phyloP scores from a whole-genome alignment of 2,888 invertebrate genomes.

The Phlogophora meticulosa region DNA sequence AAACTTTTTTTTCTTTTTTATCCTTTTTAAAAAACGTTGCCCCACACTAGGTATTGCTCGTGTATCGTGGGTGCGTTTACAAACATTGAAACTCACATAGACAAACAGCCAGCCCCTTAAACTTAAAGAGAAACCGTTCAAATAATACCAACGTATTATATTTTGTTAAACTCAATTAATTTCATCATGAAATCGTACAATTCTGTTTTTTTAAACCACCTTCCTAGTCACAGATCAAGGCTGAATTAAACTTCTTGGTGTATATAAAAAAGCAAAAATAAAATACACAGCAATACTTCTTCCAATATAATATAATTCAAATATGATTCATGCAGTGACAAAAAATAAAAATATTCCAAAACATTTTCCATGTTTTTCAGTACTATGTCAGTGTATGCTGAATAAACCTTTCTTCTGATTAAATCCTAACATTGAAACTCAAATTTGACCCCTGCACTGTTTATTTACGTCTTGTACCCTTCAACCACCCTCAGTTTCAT shows the following conservation, averaged over 20 bases:
- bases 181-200: not conserved
- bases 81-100: too few relatives aligned
- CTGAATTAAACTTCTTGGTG: not conserved
- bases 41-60: too few relatives aligned
- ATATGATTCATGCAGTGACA: too few relatives aligned
- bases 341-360: too few relatives aligned
- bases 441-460: not conserved
- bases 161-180: not conserved
- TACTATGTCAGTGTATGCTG: not conserved
- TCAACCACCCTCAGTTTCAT: conserved; percentile 10
- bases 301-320: too few relatives aligned
- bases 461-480: not conserved
- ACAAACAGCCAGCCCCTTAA: too few relatives aligned
- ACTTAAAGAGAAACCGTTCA: not conserved
- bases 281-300: too few relatives aligned
- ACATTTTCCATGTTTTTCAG: not conserved
- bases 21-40: too few relatives aligned
- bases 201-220: not conserved
- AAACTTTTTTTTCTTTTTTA: too few relatives aligned
- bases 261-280: too few relatives aligned
- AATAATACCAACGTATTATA: not conserved
- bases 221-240: too few relatives aligned
- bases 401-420: not conserved
- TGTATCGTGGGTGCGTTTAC: too few relatives aligned
- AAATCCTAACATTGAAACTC: not conserved